These are phyloP conservation scores for Drosophila pseudotalamancana DNA, from an alignment of 2,888 invertebrate genomes.

Conservation along the genomic window DNA sequence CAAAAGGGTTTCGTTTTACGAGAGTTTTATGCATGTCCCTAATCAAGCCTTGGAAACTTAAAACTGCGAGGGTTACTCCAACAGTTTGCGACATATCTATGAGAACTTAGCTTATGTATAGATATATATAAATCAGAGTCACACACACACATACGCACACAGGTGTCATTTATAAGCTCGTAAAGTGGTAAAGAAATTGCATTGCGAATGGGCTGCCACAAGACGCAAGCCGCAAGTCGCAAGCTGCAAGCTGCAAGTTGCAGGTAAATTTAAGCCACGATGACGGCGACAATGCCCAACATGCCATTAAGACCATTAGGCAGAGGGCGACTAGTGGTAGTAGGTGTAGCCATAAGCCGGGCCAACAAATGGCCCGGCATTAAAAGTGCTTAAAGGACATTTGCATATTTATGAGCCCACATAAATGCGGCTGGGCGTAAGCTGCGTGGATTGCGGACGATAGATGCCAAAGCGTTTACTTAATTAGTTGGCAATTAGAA, in stretches of 20 bases:
- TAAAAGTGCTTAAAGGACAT: constrained; percentile 81
- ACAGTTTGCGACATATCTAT: not conserved
- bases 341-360: constrained; percentile 41
- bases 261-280: constrained; percentile 57
- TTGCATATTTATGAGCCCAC: constrained; percentile 80
- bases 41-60: constrained; percentile 9
- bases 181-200: constrained; percentile 69
- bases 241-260: no score
- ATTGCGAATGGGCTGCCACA: constrained; percentile 49
- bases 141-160: not conserved
- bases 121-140: not conserved
- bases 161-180: constrained; percentile 79
- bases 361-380: constrained; percentile 74
- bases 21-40: not conserved
- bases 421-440: constrained; percentile 66
- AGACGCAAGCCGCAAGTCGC: no score
- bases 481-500: constrained; percentile 70
- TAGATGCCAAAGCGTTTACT: constrained; percentile 3
- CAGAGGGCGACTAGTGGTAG: constrained; percentile 1
- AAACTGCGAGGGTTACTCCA: constrained; percentile 11
- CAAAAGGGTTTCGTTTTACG: constrained; percentile 19
- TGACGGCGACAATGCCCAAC: constrained; percentile 75
- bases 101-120: not conserved
- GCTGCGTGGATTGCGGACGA: not conserved
- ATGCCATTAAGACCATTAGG: constrained; percentile 71